Conservation (phyloP, 2,113 vertebrate species). For the Emydocephalus ijimae region DNA sequence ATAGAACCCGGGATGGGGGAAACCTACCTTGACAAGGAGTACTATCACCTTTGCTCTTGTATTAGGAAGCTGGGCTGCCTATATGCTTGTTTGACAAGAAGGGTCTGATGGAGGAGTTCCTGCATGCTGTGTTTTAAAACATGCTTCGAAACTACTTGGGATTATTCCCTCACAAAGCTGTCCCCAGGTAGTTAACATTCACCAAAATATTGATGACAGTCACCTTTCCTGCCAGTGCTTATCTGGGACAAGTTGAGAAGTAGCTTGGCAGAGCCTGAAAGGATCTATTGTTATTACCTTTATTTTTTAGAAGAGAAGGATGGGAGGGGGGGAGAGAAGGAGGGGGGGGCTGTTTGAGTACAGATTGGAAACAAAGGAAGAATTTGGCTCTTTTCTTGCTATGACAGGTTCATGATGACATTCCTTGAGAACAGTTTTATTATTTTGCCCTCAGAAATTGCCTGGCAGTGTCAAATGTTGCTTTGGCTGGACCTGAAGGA, state of each 20-base stretch:
- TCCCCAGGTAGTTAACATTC: conserved; percentile 48
- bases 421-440: conserved; percentile 39
- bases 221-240: conserved; percentile 62
- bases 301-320: background rate
- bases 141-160: background rate
- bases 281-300: conserved; percentile 73
- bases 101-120: conserved; percentile 13
- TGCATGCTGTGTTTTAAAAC: conserved; percentile 26
- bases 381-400: conserved; percentile 50
- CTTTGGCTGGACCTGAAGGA: background rate
- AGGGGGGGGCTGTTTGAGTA: background rate
- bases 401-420: conserved; percentile 23
- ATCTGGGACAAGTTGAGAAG: conserved; percentile 57
- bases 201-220: conserved; percentile 61
- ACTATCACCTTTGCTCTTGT: background rate
- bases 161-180: conserved; percentile 40
- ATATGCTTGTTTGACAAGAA: background rate
- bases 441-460: conserved; percentile 43
- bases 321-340: background rate
- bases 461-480: conserved; percentile 5
- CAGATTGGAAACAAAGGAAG: conserved; percentile 66
- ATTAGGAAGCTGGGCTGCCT: conserved; percentile 3
- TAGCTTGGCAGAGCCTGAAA: conserved; percentile 68
- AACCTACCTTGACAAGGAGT: conserved; percentile 38
- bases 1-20: background rate